Evolutionary conservation across 2,797 vertebrate genomes (phyloP).

Genomic region (Melanotaenia pygmaea): DNA sequence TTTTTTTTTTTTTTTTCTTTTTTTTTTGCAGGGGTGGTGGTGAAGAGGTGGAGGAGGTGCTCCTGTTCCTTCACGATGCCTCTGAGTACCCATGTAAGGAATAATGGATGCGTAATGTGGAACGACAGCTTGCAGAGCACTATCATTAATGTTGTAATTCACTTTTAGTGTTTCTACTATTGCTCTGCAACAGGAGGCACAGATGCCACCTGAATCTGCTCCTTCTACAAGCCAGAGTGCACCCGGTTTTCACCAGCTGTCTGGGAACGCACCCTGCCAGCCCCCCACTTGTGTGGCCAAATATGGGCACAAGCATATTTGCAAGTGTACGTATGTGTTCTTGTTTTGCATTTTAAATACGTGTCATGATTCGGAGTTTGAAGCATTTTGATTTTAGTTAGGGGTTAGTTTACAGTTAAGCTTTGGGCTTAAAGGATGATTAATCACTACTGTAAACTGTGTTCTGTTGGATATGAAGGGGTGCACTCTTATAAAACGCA

Average conservation of each 20-base stretch:
- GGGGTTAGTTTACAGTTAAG: conserved; percentile 8
- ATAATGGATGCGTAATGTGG: conserved; percentile 78
- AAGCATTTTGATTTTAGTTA: background rate
- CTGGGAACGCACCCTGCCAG: conserved; percentile 66
- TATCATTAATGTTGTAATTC: conserved; percentile 83
- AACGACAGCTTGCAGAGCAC: conserved; percentile 82
- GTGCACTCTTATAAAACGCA: conserved; percentile 21
- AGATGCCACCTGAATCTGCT: conserved; percentile 82
- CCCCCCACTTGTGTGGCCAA: conserved; percentile 35
- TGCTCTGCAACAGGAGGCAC: conserved; percentile 79
- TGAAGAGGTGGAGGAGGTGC: background rate
- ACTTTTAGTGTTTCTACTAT: conserved; percentile 80
- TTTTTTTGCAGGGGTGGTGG: too few relatives aligned
- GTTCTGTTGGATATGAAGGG: background rate
- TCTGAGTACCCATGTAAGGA: conserved; percentile 71
- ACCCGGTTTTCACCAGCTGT: conserved; percentile 77
- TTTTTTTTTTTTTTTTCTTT: background rate
- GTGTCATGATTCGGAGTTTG: conserved; percentile 6
- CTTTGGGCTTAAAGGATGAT: background rate
- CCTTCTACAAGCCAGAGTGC: conserved; percentile 71
- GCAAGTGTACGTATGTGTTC: conserved; percentile 9
- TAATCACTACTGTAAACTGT: conserved; percentile 6
- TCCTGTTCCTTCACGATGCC: conserved; percentile 62
- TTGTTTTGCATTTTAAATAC: conserved; percentile 22
- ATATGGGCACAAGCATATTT: conserved; percentile 30